Percentiles rank a stretch among this genome's conserved stretches.
phyloP scores from a whole-genome alignment of 2,888 invertebrate species.

The Gastrophysa polygoni region DNA sequence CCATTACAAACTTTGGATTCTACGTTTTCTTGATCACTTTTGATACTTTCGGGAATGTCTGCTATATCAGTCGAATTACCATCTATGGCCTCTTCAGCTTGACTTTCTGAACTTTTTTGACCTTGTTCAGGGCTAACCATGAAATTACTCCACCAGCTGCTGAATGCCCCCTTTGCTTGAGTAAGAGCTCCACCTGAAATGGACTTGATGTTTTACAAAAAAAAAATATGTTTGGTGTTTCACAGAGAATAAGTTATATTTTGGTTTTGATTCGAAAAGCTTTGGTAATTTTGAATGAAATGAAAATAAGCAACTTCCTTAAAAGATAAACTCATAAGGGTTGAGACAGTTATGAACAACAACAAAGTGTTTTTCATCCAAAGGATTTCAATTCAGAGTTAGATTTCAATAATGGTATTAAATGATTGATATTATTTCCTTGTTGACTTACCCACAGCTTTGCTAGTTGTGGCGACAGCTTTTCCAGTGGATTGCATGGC shows the following conservation, averaged over 20 bases:
- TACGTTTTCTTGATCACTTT: constrained; percentile 34
- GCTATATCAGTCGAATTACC: constrained; percentile 26
- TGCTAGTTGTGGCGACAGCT: constrained; percentile 81
- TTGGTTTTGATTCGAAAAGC: too few relatives aligned
- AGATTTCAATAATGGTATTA: too few relatives aligned
- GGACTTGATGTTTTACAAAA: neutral
- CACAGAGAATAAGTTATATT: too few relatives aligned
- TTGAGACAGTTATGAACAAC: too few relatives aligned
- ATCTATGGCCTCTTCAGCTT: constrained; percentile 28
- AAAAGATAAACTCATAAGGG: too few relatives aligned
- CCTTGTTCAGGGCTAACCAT: constrained; percentile 60
- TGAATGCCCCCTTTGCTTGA: constrained; percentile 86
- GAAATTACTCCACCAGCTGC: constrained; percentile 84
- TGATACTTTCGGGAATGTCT: constrained; percentile 42
- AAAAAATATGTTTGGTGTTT: too few relatives aligned
- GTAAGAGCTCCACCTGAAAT: constrained; percentile 77
- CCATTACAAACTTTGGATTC: constrained; percentile 32
- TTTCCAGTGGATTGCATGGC: constrained; percentile 91
- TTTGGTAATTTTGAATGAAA: too few relatives aligned
- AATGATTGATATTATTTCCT: too few relatives aligned
- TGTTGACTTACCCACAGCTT: constrained; percentile 72
- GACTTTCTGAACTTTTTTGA: constrained; percentile 45
- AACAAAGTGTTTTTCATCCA: too few relatives aligned
- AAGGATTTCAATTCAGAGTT: too few relatives aligned
- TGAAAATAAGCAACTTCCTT: too few relatives aligned